phyloP scores from a whole-genome alignment of 2,888 invertebrate species.

The Arge pagana region DNA sequence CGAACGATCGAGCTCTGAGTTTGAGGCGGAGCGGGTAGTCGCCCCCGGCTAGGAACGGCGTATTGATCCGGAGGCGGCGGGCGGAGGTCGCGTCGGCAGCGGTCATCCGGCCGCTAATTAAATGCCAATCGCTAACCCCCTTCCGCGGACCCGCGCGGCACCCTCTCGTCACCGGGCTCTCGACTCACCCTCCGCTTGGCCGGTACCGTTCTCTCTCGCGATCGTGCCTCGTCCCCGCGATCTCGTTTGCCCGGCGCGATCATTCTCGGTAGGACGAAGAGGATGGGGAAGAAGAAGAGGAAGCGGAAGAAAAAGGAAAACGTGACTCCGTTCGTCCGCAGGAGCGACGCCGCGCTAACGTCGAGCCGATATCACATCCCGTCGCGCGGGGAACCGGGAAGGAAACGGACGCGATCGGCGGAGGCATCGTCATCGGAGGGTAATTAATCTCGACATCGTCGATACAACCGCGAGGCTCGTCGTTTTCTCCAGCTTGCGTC shows the following conservation, averaged over 20 bases:
- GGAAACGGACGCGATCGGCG: slow-evolving; percentile 30
- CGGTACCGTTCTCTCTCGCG: slow-evolving; percentile 40
- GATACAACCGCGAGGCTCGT: too few species aligned
- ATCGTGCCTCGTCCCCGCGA: slow-evolving; percentile 44
- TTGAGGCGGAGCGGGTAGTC: slow-evolving; percentile 27
- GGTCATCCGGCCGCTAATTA: slow-evolving; percentile 59
- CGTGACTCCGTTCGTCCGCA: too few species aligned
- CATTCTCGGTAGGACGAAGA: too few species aligned
- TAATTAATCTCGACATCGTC: too few species aligned
- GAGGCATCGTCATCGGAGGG: slow-evolving; percentile 36
- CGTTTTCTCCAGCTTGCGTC: too few species aligned
- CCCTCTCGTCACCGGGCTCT: slow-evolving; percentile 43
- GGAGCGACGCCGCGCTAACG: too few species aligned
- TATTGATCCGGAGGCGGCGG: slow-evolving; percentile 58
- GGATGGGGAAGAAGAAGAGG: too few species aligned
- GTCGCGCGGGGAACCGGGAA: too few species aligned
- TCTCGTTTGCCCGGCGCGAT: background rate
- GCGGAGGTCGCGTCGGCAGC: slow-evolving; percentile 41
- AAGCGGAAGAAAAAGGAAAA: too few species aligned
- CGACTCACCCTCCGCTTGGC: slow-evolving; percentile 48
- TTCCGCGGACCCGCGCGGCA: slow-evolving; percentile 33
- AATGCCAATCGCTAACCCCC: slow-evolving; percentile 58
- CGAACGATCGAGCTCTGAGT: slow-evolving; percentile 35
- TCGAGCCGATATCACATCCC: too few species aligned
- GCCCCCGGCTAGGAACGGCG: slow-evolving; percentile 50